These are phyloP conservation scores for Amiota communis DNA, from an alignment of 2,888 invertebrate genomes.

Conservation along the genomic window DNA sequence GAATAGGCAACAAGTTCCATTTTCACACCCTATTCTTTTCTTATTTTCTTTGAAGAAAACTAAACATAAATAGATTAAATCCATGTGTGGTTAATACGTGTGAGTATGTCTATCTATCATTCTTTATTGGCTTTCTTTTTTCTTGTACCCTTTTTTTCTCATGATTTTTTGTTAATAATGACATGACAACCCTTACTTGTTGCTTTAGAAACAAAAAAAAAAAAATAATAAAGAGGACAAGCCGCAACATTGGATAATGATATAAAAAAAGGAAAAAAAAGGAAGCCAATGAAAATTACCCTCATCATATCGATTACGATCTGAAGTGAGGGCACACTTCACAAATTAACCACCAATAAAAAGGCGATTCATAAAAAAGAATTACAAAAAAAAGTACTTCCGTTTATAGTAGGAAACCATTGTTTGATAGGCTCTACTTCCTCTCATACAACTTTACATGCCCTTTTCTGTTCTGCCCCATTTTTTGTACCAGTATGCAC, in stretches of 20 bases:
- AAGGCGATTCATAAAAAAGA: conserved; percentile 63
- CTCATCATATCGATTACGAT: conserved; percentile 55
- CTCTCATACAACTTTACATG: background rate
- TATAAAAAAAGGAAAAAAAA: conserved; percentile 6
- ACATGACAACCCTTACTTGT: conserved; percentile 42
- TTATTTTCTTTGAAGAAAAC: background rate
- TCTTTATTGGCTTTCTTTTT: conserved; percentile 34
- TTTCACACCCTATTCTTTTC: conserved; percentile 23
- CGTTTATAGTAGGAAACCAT: conserved; percentile 51
- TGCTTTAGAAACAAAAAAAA: conserved; percentile 34
- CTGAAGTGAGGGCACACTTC: conserved; percentile 45
- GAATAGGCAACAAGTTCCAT: conserved; percentile 34
- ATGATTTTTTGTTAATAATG: conserved; percentile 29
- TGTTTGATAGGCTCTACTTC: conserved; percentile 29
- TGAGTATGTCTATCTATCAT: background rate
- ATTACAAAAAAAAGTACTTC: conserved; percentile 50
- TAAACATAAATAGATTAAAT: conserved; percentile 13
- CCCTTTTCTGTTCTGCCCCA: background rate
- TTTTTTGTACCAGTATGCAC: conserved; percentile 48
- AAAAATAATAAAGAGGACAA: background rate
- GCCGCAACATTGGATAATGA: background rate
- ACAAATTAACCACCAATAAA: conserved; percentile 69
- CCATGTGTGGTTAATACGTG: background rate
- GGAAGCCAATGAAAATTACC: conserved; percentile 44
- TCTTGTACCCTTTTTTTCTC: conserved; percentile 9